Percentiles rank a stretch among this genome's conserved stretches.
phyloP scores from a whole-genome alignment of 2,113 vertebrate genomes.

The Panthera leo region DNA sequence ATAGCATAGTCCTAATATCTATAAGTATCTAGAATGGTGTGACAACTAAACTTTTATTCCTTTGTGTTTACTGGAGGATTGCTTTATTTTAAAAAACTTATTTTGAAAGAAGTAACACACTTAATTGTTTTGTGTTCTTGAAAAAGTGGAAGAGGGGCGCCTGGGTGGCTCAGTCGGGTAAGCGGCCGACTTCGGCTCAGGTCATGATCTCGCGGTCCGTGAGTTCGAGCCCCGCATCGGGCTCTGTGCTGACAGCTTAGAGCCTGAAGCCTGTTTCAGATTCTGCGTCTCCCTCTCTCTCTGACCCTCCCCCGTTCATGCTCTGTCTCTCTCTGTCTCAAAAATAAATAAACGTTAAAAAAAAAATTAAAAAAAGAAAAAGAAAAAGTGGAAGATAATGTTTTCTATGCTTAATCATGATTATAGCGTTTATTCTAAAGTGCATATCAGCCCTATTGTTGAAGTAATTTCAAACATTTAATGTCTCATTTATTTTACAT shows the following conservation, averaged over 20 bases:
- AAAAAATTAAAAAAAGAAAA: too few relatives aligned
- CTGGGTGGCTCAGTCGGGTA: too few relatives aligned
- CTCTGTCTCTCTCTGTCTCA: too few relatives aligned
- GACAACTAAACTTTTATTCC: background rate
- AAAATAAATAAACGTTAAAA: too few relatives aligned
- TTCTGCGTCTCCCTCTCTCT: too few relatives aligned
- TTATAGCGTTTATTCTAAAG: background rate
- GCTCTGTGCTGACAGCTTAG: too few relatives aligned
- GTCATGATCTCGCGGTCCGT: too few relatives aligned
- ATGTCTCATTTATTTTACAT: background rate
- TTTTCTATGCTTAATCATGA: background rate
- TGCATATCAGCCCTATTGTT: fast-evolving
- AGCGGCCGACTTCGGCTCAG: too few relatives aligned
- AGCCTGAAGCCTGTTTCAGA: too few relatives aligned
- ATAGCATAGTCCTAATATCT: background rate
- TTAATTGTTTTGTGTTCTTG: background rate
- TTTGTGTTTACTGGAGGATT: background rate
- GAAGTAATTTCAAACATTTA: background rate
- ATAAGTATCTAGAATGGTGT: background rate
- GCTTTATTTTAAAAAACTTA: background rate
- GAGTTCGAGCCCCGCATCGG: too few relatives aligned
- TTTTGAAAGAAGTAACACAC: background rate
- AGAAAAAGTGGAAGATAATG: background rate
- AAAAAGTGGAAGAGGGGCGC: background rate
- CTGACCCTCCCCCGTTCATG: too few relatives aligned